Evolutionary conservation across 1,140 invertebrate genomes (phyloP).

Genomic region (Agrypnia vestita): DNA sequence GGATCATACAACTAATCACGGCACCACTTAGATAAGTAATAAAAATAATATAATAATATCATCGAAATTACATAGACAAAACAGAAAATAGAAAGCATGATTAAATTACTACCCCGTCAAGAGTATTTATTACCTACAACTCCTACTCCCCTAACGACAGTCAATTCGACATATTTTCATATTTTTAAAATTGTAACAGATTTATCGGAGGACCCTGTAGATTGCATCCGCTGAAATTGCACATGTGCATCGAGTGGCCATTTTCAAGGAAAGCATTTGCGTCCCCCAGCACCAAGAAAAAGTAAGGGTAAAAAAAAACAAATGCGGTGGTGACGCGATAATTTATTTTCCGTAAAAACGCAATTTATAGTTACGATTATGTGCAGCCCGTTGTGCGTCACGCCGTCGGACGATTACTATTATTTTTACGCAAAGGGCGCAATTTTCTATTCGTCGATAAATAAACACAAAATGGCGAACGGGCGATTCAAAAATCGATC

Average conservation of each 20-base stretch:
- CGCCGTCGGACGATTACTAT: conserved; percentile 44
- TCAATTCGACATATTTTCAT: no score
- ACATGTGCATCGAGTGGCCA: conserved; percentile 42
- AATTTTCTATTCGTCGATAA: conserved; percentile 19
- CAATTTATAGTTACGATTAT: conserved; percentile 59
- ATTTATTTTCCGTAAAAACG: conserved; percentile 61
- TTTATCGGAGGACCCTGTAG: background rate
- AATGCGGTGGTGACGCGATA: conserved; percentile 57
- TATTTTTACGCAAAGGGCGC: conserved; percentile 38
- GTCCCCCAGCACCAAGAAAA: conserved; percentile 13
- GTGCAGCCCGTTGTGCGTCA: conserved; percentile 54
- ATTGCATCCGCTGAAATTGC: conserved; percentile 21
- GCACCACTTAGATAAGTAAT: no score
- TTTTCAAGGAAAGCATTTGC: conserved; percentile 32
- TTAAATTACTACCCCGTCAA: no score
- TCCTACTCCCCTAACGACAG: no score
- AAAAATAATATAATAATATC: no score
- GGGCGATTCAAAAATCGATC: conserved; percentile 12
- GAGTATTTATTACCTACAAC: no score
- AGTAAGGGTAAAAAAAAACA: conserved; percentile 49
- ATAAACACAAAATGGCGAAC: conserved; percentile 22
- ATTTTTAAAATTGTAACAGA: background rate
- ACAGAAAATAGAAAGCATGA: no score
- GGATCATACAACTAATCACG: no score
- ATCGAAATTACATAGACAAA: no score